Evolutionary conservation across 35 echinoderm and acorn worm genomes (phyloP).

Genomic region (Hemicentrotus pulcherrimus): DNA sequence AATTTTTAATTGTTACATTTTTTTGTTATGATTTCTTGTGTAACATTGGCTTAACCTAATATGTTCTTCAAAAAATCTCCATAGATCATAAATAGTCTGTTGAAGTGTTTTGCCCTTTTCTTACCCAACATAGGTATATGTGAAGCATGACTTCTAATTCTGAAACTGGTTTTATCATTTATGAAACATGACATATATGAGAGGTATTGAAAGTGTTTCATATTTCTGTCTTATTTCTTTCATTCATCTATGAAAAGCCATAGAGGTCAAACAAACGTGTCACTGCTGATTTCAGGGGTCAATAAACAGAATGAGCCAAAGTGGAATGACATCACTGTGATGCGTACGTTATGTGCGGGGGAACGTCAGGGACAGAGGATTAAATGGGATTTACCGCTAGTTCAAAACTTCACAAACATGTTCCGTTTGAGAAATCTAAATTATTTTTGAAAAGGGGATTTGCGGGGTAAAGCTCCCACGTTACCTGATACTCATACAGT

Average conservation of each 20-base stretch:
- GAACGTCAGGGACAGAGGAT: not conserved
- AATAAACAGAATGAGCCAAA: not conserved
- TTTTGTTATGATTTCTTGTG: no score
- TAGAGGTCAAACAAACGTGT: not conserved
- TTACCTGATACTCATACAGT: not conserved
- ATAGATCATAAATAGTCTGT: no score
- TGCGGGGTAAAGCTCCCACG: not conserved
- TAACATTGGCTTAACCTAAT: no score
- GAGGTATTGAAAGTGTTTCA: no score
- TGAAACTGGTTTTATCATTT: no score
- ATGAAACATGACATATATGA: no score
- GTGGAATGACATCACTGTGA: not conserved
- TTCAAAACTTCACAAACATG: not conserved
- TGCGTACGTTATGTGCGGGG: not conserved
- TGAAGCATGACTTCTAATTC: no score
- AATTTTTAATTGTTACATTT: no score
- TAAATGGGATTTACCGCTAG: not conserved
- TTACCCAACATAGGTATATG: no score
- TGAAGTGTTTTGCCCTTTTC: no score
- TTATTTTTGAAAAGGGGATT: constrained; percentile 15
- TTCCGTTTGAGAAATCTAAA: not conserved
- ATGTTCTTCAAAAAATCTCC: no score
- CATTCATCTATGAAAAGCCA: not conserved
- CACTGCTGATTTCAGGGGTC: not conserved
- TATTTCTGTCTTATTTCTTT: not conserved